Evolutionary conservation across 2,888 invertebrate genomes (phyloP).

Genomic region (Tryphoninae sp.): DNA sequence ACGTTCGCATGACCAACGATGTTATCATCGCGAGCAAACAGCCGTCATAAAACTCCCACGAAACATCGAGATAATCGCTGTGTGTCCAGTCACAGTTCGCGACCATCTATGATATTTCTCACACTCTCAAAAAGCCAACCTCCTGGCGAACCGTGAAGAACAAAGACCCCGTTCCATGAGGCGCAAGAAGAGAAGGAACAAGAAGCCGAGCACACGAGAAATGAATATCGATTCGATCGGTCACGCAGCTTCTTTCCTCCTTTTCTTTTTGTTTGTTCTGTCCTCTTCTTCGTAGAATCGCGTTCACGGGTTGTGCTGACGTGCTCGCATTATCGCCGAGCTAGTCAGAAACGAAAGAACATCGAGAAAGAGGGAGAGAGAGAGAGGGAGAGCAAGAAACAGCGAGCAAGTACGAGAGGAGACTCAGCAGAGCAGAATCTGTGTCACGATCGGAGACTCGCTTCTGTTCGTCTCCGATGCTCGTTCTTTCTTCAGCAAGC

Average conservation of each 20-base stretch:
- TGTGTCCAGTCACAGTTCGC: constrained; percentile 36
- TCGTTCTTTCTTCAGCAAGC: constrained; percentile 24
- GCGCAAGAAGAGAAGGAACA: constrained; percentile 36
- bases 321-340: constrained; percentile 61
- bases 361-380: constrained; percentile 15
- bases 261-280: neutral
- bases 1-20: neutral
- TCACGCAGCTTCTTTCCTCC: constrained; percentile 56
- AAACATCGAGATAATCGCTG: constrained; percentile 38
- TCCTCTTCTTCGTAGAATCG: constrained; percentile 33
- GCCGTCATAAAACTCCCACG: constrained; percentile 8
- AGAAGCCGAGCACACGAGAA: constrained; percentile 44
- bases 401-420: constrained; percentile 41
- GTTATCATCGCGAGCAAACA: constrained; percentile 2
- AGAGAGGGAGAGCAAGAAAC: constrained; percentile 29
- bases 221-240: constrained; percentile 63
- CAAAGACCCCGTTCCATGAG: constrained; percentile 50
- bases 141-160: constrained; percentile 32
- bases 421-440: constrained; percentile 52
- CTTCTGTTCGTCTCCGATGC: constrained; percentile 49
- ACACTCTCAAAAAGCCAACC: constrained; percentile 36
- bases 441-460: constrained; percentile 60
- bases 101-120: constrained; percentile 53
- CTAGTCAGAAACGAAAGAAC: constrained; percentile 29
- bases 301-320: constrained; percentile 49